Percentiles rank a stretch among this genome's conserved stretches.
phyloP scores from a whole-genome alignment of 2,797 vertebrate species.

The Gymnopithys bicolor region DNA sequence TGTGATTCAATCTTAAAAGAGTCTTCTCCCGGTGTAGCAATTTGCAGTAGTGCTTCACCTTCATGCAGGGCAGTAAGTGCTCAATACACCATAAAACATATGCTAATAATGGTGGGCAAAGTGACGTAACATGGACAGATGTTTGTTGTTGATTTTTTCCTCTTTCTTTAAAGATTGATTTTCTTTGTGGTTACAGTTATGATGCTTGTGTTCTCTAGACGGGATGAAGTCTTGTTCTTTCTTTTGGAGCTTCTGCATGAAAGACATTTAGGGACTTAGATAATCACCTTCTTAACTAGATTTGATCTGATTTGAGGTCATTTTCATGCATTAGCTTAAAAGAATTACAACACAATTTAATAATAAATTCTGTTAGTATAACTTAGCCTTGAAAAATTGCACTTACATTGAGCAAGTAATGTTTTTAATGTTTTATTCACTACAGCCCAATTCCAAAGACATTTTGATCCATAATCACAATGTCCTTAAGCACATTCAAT shows the following conservation, averaged over 20 bases:
- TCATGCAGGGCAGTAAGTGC: neutral
- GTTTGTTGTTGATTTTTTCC: neutral
- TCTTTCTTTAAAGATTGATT: neutral
- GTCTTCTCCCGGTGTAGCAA: constrained; percentile 13
- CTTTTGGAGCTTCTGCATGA: neutral
- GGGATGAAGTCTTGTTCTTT: neutral
- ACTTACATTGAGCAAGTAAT: constrained; percentile 33
- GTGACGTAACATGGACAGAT: neutral
- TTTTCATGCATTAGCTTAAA: constrained; percentile 64
- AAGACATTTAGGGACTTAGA: constrained; percentile 34
- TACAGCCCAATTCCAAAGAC: constrained; percentile 41
- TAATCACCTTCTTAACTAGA: constrained; percentile 49
- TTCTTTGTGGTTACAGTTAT: constrained; percentile 3
- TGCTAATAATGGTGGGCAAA: neutral
- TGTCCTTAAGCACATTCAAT: constrained; percentile 6
- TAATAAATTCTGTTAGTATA: constrained; percentile 62
- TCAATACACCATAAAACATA: neutral
- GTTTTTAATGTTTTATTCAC: constrained; percentile 60
- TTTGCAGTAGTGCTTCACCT: constrained; percentile 23
- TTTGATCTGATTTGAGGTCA: constrained; percentile 55
- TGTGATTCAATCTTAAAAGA: constrained; percentile 25
- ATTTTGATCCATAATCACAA: constrained; percentile 40
- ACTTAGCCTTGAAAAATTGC: constrained; percentile 47
- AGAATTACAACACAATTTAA: constrained; percentile 66
- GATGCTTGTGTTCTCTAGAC: neutral